Evolutionary conservation across 2,888 invertebrate species (phyloP), one percentile per base, ranked within the genome.

Genomic region (Heteropelma amictum): DNA sequence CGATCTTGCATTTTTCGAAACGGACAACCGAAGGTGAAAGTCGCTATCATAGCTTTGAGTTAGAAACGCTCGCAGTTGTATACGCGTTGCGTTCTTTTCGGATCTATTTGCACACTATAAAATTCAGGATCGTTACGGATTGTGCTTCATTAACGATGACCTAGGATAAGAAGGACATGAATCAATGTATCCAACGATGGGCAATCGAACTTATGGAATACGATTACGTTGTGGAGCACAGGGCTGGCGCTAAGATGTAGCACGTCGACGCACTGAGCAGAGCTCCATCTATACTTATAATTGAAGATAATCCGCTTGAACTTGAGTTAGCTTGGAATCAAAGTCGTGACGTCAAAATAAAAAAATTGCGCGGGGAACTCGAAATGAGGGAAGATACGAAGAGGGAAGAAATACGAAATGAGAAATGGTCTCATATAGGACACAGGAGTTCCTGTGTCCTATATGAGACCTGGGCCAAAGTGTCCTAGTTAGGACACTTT

Each of bases 1-100:
- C 83, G 0, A 63, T 85, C 1, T 83, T 82, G 56, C 83, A 82
- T 64, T 85, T 82, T 77, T 82, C 83, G 21, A 80, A 82, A 49
- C 64, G 80, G 35, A 83, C 83, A 1, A 82, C 78, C 3, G 78
- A 77, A 1, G 33, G 42, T 1, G 83, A 86, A 74, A 71, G 81
- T 2, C 80, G 76, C 42, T 83, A 83, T 60, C 82, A 85, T 67
- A 84, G 83, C 75, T 87, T 79, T 65, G 28, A 28, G 7, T 7
- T 28, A 84, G 85, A 86, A 54, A 71, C 77, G n/a, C 54, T 83
- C 51, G 79, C 78, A 30, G 77, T 78, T 65, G 72, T 81, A 65
- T 78, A 80, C 64, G 78, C 85, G 2, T 40, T 83, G 5, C 68
- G 80, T n/a, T n/a, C n/a, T 5, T 28, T 28, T 28, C 28, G 28